Conservation (phyloP, 2,888 invertebrate species). For the Amorpha juglandis region DNA sequence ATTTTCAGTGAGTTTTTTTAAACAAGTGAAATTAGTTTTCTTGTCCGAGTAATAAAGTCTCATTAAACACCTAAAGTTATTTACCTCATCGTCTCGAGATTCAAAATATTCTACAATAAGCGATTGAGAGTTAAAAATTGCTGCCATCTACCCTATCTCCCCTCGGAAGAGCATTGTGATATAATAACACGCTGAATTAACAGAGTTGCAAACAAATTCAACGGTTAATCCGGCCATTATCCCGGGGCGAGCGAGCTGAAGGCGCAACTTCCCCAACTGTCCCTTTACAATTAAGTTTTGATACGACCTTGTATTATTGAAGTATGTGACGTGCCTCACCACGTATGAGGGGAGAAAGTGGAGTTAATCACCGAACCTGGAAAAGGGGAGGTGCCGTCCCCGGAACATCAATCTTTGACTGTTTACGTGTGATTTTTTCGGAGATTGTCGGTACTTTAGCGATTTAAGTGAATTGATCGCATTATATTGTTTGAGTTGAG, state of each 20-base stretch:
- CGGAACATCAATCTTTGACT: background rate
- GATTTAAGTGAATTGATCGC: background rate
- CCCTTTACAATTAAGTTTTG: conserved; percentile 17
- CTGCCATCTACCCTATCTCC: background rate
- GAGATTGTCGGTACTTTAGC: background rate
- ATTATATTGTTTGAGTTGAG: too few species aligned
- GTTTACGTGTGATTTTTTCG: background rate
- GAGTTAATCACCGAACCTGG: background rate
- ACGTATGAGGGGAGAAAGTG: background rate
- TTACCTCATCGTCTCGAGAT: too few species aligned
- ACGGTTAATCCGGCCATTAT: conserved; percentile 8
- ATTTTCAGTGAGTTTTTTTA: background rate
- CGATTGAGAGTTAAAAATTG: background rate
- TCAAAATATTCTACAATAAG: background rate
- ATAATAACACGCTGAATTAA: conserved; percentile 5
- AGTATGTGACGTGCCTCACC: conserved; percentile 8
- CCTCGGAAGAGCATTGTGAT: conserved; percentile 6
- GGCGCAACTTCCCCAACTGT: background rate
- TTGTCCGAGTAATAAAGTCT: background rate
- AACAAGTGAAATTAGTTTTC: background rate
- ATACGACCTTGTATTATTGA: conserved; percentile 12
- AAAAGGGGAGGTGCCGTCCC: background rate
- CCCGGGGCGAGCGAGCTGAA: background rate
- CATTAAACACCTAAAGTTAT: conserved; percentile 2
- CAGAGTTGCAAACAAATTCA: conserved; percentile 13